A percentile compares a stretch with the other conserved stretches of the same genome.
phyloP scores from a whole-genome alignment of 2,113 vertebrate genomes.

The Raja brachyura region DNA sequence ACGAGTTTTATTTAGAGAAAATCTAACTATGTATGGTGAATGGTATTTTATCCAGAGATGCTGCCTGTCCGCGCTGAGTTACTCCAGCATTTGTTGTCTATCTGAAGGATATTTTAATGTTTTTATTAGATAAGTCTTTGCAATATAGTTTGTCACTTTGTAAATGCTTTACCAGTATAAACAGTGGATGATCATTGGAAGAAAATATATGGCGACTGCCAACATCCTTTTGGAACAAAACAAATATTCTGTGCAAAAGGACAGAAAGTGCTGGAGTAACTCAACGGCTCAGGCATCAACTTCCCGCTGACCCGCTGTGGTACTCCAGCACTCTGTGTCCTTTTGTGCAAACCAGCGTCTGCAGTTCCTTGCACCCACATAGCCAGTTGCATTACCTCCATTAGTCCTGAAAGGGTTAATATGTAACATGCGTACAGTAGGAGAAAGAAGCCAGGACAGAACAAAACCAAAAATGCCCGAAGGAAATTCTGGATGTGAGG shows the following conservation, averaged over 20 bases:
- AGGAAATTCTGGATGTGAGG: background rate
- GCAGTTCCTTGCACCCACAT: too few species aligned
- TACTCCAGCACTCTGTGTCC: too few species aligned
- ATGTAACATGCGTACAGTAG: background rate
- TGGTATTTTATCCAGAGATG: too few species aligned
- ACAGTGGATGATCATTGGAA: background rate
- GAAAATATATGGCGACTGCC: background rate
- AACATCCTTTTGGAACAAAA: background rate
- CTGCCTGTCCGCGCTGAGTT: too few species aligned
- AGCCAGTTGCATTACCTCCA: background rate
- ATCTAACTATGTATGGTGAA: background rate
- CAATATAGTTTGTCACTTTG: background rate
- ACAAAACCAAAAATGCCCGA: background rate
- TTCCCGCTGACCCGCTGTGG: too few species aligned
- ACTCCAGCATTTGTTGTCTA: too few species aligned
- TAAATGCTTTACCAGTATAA: background rate
- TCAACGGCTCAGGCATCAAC: too few species aligned
- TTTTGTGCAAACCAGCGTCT: too few species aligned
- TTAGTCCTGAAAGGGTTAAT: background rate
- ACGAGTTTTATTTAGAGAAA: background rate
- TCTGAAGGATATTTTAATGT: background rate
- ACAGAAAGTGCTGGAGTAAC: too few species aligned
- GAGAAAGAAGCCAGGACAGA: too few species aligned
- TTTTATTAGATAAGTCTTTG: background rate
- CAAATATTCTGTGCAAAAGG: background rate